phyloP scores from a whole-genome alignment of 1,140 invertebrate species.

The Zaprionus lachaisei region DNA sequence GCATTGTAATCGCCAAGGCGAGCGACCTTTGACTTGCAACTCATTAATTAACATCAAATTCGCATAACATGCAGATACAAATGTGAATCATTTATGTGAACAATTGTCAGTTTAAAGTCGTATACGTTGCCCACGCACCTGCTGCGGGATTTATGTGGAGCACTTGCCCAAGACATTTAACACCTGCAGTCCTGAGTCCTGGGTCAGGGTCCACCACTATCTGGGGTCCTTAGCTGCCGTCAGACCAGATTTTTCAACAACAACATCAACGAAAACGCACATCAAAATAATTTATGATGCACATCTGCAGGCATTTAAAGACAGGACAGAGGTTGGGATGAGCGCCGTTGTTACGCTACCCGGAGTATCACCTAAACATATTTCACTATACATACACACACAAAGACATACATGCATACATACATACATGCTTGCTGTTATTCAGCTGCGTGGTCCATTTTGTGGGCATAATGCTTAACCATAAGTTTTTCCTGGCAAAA shows the following conservation, averaged over 20 bases:
- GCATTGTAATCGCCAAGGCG: constrained; percentile 40
- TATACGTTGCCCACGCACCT: constrained; percentile 54
- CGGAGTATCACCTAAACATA: constrained; percentile 34
- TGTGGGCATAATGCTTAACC: constrained; percentile 76
- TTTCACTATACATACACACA: constrained; percentile 21
- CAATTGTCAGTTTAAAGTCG: constrained; percentile 75
- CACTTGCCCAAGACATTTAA: constrained; percentile 79
- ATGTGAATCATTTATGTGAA: constrained; percentile 73
- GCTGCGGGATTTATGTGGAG: constrained; percentile 57
- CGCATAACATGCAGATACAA: constrained; percentile 40
- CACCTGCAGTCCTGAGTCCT: constrained; percentile 53
- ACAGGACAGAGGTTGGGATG: constrained; percentile 37
- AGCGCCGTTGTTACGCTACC: constrained; percentile 32
- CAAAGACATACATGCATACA: too few species aligned
- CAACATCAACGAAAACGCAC: constrained; percentile 65
- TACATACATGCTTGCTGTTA: constrained; percentile 41
- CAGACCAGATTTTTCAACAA: constrained; percentile 71
- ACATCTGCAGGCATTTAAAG: constrained; percentile 53
- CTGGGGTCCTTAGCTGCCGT: constrained; percentile 38
- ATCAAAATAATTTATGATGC: constrained; percentile 82
- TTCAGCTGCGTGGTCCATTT: constrained; percentile 63
- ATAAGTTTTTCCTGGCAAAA: constrained; percentile 77
- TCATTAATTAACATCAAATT: constrained; percentile 49
- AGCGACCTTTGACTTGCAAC: constrained; percentile 51
- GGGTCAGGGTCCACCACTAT: constrained; percentile 27